phyloP scores from a whole-genome alignment of 2,888 invertebrate species.

The Drosophila prostipennis region DNA sequence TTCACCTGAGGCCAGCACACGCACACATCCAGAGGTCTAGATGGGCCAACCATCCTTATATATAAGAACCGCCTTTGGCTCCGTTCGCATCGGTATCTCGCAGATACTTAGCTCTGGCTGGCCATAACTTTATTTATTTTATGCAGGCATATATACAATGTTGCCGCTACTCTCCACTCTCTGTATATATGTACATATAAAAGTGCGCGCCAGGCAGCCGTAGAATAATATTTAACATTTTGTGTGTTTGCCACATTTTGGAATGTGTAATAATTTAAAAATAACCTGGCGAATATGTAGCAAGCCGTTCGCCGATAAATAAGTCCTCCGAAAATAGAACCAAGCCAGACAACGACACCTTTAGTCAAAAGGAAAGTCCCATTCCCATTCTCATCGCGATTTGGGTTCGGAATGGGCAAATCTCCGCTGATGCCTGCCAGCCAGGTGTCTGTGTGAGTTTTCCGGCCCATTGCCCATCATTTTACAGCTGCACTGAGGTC shows the following conservation, averaged over 20 bases:
- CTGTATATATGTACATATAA: neutral
- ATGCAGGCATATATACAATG: slow-evolving; percentile 51
- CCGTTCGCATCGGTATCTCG: slow-evolving; percentile 60
- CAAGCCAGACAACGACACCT: slow-evolving; percentile 49
- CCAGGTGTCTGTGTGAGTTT: slow-evolving; percentile 24
- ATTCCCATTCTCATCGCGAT: slow-evolving; percentile 5
- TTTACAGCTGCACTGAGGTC: slow-evolving; percentile 71
- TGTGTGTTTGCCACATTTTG: slow-evolving; percentile 78
- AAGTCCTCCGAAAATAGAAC: slow-evolving; percentile 66
- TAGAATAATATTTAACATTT: slow-evolving; percentile 70
- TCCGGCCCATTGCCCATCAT: slow-evolving; percentile 58
- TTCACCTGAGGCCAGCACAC: slow-evolving; percentile 78
- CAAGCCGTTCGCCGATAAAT: slow-evolving; percentile 68
- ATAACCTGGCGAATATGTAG: slow-evolving; percentile 72
- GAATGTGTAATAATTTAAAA: slow-evolving; percentile 84
- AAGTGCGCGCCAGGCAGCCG: slow-evolving; percentile 30
- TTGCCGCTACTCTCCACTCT: slow-evolving; percentile 21
- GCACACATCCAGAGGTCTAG: slow-evolving; percentile 28
- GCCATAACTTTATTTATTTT: slow-evolving; percentile 77
- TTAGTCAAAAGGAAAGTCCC: slow-evolving; percentile 9
- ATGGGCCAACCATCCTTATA: slow-evolving; percentile 35
- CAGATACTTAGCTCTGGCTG: slow-evolving; percentile 67
- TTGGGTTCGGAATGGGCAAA: neutral
- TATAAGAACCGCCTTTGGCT: slow-evolving; percentile 25
- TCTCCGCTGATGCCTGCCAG: neutral